Evolutionary conservation across 2,797 vertebrate species (phyloP), one percentile per base, ranked within the genome.

Genomic region (Pampus argenteus): DNA sequence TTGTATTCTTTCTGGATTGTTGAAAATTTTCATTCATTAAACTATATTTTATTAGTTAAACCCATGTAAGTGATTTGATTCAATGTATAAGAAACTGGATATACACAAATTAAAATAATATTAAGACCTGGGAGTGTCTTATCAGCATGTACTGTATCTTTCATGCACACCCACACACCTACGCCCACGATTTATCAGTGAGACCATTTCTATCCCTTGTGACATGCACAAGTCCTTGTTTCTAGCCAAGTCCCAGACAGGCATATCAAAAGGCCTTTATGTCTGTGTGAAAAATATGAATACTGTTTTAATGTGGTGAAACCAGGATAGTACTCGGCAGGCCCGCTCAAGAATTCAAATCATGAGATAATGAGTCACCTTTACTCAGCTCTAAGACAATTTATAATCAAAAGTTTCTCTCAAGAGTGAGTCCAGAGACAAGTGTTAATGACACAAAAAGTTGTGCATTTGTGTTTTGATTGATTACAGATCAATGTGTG

Each of bases 241-340:
- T 71, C 25, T 23, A 48, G 65, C 59, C 34, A 78, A 70, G 63
- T 68, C 44, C 31, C 64, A 61, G 34, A 54, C 44, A 51, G 52
- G 51, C 45, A 31, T 20, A 83, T 81, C 42, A 89, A 89, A 79
- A 80, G 79, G 63, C 64, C 67, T 87, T 79, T 86, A 38, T 84
- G 56, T 80, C 78, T 71, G 40, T 61, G 31, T 63, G 0, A 76
- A 73, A 68, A 63, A 71, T 50, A 83, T 20, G n/a, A 73, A 76
- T 18, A 15, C 28, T 6, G 69, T 71, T 66, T 78, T 71, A 72
- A 76, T 45, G 49, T 9, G 50, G n/a, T 47, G 26, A 52, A 81
- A 71, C 51, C 11, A 64, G 60, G 55, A 63, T 64, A 82, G 62
- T 26, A 49, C 77, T 84, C 78, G 57, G 44, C 68, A 69, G 64